A percentile compares a stretch with the other conserved stretches of the same genome.
phyloP scores from a whole-genome alignment of 2,113 vertebrate species.

The Murina feae region DNA sequence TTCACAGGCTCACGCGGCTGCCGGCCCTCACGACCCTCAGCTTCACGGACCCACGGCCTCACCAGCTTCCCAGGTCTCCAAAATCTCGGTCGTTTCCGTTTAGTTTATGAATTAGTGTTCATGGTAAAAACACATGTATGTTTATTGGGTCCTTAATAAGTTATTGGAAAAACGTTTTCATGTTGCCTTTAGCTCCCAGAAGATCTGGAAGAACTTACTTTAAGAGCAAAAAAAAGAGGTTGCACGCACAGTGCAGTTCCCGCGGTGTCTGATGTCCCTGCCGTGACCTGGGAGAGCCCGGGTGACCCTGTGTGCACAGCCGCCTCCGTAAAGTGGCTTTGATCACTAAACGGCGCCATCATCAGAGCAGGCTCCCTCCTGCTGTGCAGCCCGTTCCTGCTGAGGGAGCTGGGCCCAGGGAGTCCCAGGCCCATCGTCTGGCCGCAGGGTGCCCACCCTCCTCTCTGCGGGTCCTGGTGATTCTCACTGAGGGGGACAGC shows the following conservation, averaged over 20 bases:
- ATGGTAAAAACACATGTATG: conserved; percentile 67
- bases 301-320: neutral
- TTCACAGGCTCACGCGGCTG: conserved; percentile 77
- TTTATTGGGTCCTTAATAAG: conserved; percentile 74
- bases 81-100: conserved; percentile 67
- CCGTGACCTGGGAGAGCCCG: neutral
- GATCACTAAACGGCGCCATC: too few species aligned
- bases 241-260: conserved; percentile 50
- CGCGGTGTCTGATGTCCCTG: conserved; percentile 32
- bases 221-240: conserved; percentile 60
- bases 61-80: conserved; percentile 73
- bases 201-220: conserved; percentile 63
- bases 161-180: conserved; percentile 76
- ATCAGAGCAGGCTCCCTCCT: too few species aligned
- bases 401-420: neutral
- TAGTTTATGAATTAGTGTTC: conserved; percentile 76
- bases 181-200: conserved; percentile 75
- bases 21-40: conserved; percentile 65
- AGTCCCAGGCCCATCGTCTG: neutral
- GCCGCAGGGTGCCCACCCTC: neutral
- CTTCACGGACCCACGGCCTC: conserved; percentile 69
- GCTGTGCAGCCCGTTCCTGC: too few species aligned
- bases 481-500: neutral
- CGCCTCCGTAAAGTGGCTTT: neutral
- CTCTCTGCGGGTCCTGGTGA: neutral